Percentiles rank a stretch among this genome's conserved stretches.
phyloP scores from a whole-genome alignment of 2,113 vertebrate genomes.

The Gasterosteus nipponicus region DNA sequence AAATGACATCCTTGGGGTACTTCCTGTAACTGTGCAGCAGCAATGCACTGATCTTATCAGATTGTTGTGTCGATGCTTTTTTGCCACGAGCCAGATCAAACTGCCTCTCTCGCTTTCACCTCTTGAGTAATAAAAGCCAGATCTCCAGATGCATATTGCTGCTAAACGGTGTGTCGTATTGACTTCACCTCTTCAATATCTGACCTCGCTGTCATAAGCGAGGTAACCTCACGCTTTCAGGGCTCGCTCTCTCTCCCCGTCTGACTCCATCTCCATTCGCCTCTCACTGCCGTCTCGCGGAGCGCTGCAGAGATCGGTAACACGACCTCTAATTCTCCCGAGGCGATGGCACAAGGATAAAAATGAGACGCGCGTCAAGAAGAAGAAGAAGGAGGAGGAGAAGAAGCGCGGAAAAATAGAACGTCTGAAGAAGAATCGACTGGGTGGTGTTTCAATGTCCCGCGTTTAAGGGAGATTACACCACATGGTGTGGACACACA shows the following conservation, averaged over 20 bases:
- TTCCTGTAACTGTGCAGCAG: neutral
- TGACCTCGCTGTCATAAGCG: conserved; percentile 68
- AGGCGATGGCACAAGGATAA: conserved; percentile 58
- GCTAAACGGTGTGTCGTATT: conserved; percentile 73
- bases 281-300: conserved; percentile 52
- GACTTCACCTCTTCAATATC: conserved; percentile 67
- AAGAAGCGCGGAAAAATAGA: conserved; percentile 8
- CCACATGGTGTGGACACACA: conserved; percentile 52
- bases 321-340: conserved; percentile 74
- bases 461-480: conserved; percentile 73
- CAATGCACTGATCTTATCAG: neutral
- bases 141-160: conserved; percentile 45
- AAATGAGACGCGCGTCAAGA: conserved; percentile 54
- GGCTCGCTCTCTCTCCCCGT: conserved; percentile 38
- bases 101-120: neutral
- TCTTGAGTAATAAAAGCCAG: neutral
- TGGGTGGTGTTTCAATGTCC: conserved; percentile 78
- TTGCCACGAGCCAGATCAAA: neutral
- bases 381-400: conserved; percentile 52
- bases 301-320: conserved; percentile 72
- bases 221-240: conserved; percentile 67
- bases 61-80: neutral
- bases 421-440: conserved; percentile 67
- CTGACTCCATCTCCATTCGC: conserved; percentile 32
- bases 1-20: neutral